Percentiles rank a stretch among this genome's conserved stretches.
phyloP scores from a whole-genome alignment of 2,888 invertebrate species.

The Bhutanitis thaidina region DNA sequence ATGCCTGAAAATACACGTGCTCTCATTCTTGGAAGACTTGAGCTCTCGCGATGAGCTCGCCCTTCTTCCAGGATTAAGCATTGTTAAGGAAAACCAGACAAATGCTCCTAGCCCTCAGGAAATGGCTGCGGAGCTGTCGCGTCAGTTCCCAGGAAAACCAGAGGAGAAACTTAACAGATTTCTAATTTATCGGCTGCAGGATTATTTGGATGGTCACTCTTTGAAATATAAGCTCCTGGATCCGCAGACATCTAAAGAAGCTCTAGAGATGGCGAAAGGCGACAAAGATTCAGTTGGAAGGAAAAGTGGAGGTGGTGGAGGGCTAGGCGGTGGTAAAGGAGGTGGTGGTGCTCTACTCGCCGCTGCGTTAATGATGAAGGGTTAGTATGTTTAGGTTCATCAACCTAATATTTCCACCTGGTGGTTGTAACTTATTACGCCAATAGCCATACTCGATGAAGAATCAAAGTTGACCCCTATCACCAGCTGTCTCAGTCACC shows the following conservation, averaged over 20 bases:
- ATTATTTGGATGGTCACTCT: slow-evolving; percentile 86
- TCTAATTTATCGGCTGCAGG: slow-evolving; percentile 83
- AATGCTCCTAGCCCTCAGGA: slow-evolving; percentile 75
- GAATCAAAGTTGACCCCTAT: no score
- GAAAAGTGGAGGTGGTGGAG: slow-evolving; percentile 65
- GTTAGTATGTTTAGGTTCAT: slow-evolving; percentile 36
- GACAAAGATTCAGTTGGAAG: slow-evolving; percentile 66
- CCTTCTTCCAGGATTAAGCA: slow-evolving; percentile 87
- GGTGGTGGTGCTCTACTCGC: slow-evolving; percentile 68
- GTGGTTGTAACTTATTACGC: no score
- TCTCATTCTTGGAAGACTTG: slow-evolving; percentile 87
- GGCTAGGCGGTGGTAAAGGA: slow-evolving; percentile 34
- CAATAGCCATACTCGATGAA: no score
- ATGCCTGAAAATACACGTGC: slow-evolving; percentile 88
- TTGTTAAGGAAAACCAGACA: slow-evolving; percentile 82
- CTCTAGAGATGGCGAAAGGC: slow-evolving; percentile 69
- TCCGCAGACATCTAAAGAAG: slow-evolving; percentile 79
- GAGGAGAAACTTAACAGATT: slow-evolving; percentile 87
- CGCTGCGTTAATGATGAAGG: slow-evolving; percentile 83
- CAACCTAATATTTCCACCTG: no score
- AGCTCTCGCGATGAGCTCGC: slow-evolving; percentile 84
- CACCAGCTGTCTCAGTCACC: no score
- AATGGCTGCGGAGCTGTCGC: slow-evolving; percentile 83
- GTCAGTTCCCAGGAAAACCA: slow-evolving; percentile 88
- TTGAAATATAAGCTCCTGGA: slow-evolving; percentile 86